Percentiles rank a stretch among this genome's conserved stretches.
These are phyloP conservation scores for Acanthopleura granulata DNA, from an alignment of 2,888 invertebrate genomes.

Conservation along the genomic window DNA sequence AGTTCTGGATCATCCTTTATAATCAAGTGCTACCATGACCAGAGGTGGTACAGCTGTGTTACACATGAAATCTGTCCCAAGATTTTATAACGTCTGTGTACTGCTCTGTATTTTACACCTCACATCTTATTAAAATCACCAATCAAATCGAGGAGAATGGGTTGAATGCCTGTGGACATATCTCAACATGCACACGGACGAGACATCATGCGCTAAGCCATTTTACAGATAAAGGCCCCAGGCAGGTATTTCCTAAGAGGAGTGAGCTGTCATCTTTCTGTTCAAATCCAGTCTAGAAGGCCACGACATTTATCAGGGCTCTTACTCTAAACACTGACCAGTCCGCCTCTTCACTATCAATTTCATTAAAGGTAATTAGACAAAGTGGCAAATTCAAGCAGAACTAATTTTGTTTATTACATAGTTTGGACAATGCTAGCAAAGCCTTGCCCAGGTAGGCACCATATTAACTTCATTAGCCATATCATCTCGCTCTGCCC, in stretches of 20 bases:
- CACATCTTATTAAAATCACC: not conserved
- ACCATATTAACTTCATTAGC: not conserved
- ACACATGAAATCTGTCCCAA: not conserved
- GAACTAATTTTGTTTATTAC: constrained; percentile 11
- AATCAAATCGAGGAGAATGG: not conserved
- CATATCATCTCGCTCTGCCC: not conserved
- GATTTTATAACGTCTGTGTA: not conserved
- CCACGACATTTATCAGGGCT: not conserved
- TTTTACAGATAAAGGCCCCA: not conserved
- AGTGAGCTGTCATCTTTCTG: constrained; percentile 5
- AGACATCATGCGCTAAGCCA: not conserved
- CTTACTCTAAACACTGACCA: constrained; percentile 6
- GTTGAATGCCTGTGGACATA: too few relatives aligned
- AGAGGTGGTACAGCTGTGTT: too few relatives aligned
- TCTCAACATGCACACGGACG: too few relatives aligned
- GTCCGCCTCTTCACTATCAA: not conserved
- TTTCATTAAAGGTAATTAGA: constrained; percentile 17
- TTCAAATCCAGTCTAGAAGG: not conserved
- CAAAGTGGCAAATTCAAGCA: constrained; percentile 10
- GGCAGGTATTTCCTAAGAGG: constrained; percentile 7
- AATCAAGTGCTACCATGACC: too few relatives aligned
- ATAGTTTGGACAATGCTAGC: not conserved
- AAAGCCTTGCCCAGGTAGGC: not conserved
- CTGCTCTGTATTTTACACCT: constrained; percentile 1
- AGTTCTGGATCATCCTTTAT: too few relatives aligned